Evolutionary conservation across 2,797 vertebrate genomes (phyloP), one percentile per base, ranked within the genome.

Genomic region (Takifugu rubripes): DNA sequence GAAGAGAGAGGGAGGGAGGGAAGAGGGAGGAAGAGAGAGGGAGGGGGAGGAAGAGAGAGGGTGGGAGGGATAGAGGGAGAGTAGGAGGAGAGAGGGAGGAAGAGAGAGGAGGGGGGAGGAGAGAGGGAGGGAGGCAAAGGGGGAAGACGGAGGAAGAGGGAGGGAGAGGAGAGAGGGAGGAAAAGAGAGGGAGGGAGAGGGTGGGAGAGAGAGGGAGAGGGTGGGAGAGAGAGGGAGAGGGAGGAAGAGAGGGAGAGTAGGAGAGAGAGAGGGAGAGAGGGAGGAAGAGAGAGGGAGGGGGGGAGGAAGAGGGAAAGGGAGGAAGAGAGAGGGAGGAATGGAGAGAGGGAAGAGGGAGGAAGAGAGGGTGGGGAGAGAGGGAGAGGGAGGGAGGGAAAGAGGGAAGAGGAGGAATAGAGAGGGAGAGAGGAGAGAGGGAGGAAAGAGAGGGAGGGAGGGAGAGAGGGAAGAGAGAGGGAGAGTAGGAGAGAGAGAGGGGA

Each of bases 41-140:
- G 27, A 29, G 27, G 17, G n/a, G n/a, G 17, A 17, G 17, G 17
- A 17, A 17, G 17, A 17, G 17, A 17, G 17, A 55, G 65, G 67
- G 52, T 69, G 57, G 43, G n/a, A 51, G 10, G 57, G 67, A 68
- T 66, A 59, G 54, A 63, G 36, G 58, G 52, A 60, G 40, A 55
- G 57, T 59, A 79, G 44, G 76, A 74, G 54, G n/a, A n/a, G 80
- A n/a, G n/a, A 47, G 69, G 63, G 73, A 74, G 68, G 73, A 63
- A 66, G 71, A 70, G 56, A 61, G 60, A n/a, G 71, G 48, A 1
- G 17, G 17, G 9, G 17, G 59, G 56, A 58, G 59, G 67, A 79
- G 50, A 17, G 72, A 70, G 66, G 78, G 78, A 78, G 53, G 7
- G 40, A 55, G 57, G 59, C 79, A 44, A 76, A 74, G 54, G 17